Evolutionary conservation across 37 sponge, comb jelly and placozoan genomes (phyloP), one percentile per base, ranked within the genome.

Genomic region (Haliclona indistincta): DNA sequence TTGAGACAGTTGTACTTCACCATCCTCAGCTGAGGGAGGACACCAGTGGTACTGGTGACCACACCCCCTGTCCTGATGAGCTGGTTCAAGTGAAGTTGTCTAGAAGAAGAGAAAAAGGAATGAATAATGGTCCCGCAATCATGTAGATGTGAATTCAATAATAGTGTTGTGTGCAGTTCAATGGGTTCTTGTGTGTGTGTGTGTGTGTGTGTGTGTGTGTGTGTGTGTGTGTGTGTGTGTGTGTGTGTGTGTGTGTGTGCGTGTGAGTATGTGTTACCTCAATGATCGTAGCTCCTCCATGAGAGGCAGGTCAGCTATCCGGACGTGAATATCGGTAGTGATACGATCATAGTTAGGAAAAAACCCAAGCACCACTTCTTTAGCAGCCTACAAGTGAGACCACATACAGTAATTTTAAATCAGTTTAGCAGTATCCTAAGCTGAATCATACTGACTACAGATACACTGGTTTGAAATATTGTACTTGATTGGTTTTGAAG

Each of bases 31-130:
- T 98, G 99, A 11, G 99, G 99, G 44, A 98, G 91, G 47, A 98
- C 84, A 8, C 94, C 89, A n/a, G 99, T 98, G 81, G 79, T 79
- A 38, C 82, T 82, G 42, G 99, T 91, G 39, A 98, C 93, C 38
- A 98, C 99, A 23, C 99, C 99, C 45, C 82, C 49, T 1, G 99
- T 98, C 11, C 96, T 81, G 54, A 95, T 93, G 63, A 98, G 68
- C 78, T 98, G 96, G 75, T 98, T 98, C 67, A 98, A 70, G 75
- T 98, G 99, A 4, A 98, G 88, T 62, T 95, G 99, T 73, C 99
- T 94, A 43, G 20, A 33, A 38, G 20, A 20, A 23, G 6, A 34
- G 40, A 63, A 7, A 25, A 54, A 11, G 8, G 2, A 5, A 54
- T 19, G 13, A 53, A 20, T 51, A 22, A 61, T 61, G 25, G 22